These are phyloP conservation scores for Tetheella fluctuosa DNA, from an alignment of 2,888 invertebrate species.

Conservation along the genomic window DNA sequence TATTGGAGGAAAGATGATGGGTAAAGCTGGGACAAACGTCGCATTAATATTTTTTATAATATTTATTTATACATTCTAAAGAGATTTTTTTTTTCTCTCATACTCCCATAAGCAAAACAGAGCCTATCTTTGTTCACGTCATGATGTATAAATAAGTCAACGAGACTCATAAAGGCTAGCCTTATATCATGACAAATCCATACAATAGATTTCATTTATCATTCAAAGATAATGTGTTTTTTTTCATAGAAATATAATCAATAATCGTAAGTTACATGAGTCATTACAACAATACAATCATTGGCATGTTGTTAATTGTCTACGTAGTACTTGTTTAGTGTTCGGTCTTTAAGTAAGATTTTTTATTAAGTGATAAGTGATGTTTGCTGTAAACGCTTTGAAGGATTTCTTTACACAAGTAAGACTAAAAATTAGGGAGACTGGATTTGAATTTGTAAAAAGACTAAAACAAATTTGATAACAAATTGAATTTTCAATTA, in stretches of 20 bases:
- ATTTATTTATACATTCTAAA: no score
- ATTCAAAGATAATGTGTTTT: constrained; percentile 15
- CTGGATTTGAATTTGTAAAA: no score
- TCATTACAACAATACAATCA: constrained; percentile 19
- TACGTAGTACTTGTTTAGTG: constrained; percentile 20
- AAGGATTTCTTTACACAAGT: constrained; percentile 4
- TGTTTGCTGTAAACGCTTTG: background rate
- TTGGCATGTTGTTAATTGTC: constrained; percentile 23
- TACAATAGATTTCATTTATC: constrained; percentile 2
- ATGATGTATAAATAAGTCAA: background rate
- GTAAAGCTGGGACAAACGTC: no score
- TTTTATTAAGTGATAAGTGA: background rate
- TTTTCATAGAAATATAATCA: constrained; percentile 26
- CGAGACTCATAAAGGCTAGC: background rate
- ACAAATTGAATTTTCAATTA: no score
- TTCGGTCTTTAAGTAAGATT: constrained; percentile 7
- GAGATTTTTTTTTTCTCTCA: no score
- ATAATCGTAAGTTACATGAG: constrained; percentile 29
- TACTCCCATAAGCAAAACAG: no score
- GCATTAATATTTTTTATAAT: no score
- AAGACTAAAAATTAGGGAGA: background rate
- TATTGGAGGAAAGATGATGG: no score
- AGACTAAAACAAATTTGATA: no score
- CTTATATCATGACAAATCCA: constrained; percentile 1
- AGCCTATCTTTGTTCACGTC: background rate